Evolutionary conservation across 2,113 vertebrate genomes (phyloP).

Genomic region (Equus przewalskii): DNA sequence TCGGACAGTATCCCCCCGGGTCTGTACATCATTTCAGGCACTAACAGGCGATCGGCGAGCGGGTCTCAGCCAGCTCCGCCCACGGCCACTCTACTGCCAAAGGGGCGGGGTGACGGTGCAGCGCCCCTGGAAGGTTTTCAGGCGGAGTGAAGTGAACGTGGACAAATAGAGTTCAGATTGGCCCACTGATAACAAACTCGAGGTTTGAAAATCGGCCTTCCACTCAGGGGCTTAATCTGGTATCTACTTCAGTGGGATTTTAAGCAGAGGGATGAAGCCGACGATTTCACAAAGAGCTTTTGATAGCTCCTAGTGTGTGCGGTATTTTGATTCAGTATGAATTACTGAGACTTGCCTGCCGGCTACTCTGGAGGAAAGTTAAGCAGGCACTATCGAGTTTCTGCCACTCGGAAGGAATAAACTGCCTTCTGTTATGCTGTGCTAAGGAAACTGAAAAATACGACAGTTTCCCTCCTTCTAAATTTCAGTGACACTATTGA

Average conservation of each 20-base stretch:
- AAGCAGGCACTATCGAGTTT: neutral
- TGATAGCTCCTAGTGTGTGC: neutral
- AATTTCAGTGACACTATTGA: neutral
- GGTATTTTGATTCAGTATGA: neutral
- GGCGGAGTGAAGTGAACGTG: neutral
- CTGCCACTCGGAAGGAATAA: neutral
- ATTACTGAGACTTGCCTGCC: neutral
- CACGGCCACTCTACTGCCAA: neutral
- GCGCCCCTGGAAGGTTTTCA: fast-evolving
- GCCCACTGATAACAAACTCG: neutral
- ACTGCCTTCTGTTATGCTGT: neutral
- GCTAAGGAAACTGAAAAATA: neutral
- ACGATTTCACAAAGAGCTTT: neutral
- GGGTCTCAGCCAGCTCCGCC: neutral
- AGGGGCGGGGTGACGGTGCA: neutral
- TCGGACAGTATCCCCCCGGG: neutral
- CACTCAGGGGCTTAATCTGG: neutral
- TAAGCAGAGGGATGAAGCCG: neutral
- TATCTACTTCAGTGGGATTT: neutral
- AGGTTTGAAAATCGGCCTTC: neutral
- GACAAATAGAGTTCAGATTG: neutral
- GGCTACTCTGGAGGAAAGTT: neutral
- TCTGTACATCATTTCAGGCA: neutral
- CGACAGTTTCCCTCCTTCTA: neutral
- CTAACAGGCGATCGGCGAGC: neutral